These are phyloP conservation scores for Crioceris asparagi DNA, from an alignment of 2,888 invertebrate species.

Conservation along the genomic window DNA sequence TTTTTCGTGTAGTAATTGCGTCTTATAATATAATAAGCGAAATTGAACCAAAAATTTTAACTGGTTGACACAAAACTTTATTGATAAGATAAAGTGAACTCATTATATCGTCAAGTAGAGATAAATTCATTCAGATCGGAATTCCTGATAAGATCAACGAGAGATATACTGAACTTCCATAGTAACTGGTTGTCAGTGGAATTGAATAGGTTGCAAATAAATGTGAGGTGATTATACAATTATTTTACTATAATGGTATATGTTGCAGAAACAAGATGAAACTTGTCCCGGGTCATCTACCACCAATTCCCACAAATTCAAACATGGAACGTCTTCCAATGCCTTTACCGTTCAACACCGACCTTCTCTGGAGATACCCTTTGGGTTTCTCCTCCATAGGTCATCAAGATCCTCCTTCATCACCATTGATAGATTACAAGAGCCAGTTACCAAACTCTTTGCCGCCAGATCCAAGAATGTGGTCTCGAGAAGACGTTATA, in stretches of 20 bases:
- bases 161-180: no score
- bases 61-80: no score
- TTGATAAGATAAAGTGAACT: no score
- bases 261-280: slow-evolving; percentile 46
- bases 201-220: no score
- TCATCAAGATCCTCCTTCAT: slow-evolving; percentile 49
- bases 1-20: no score
- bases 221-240: no score
- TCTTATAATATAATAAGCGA: no score
- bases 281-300: slow-evolving; percentile 41
- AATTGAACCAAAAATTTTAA: no score
- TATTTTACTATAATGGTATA: no score
- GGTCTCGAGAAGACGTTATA: slow-evolving; percentile 83
- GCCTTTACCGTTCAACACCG: slow-evolving; percentile 70
- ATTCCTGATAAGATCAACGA: no score
- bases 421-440: slow-evolving; percentile 73
- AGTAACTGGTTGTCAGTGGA: no score
- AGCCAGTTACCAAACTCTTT: slow-evolving; percentile 74
- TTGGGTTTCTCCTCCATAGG: slow-evolving; percentile 60
- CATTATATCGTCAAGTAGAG: no score
- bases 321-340: slow-evolving; percentile 63
- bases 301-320: slow-evolving; percentile 35
- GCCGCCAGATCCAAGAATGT: slow-evolving; percentile 79
- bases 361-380: slow-evolving; percentile 81
- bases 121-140: background rate